phyloP scores from a whole-genome alignment of 2,888 invertebrate species.

The Rhagonycha lutea region DNA sequence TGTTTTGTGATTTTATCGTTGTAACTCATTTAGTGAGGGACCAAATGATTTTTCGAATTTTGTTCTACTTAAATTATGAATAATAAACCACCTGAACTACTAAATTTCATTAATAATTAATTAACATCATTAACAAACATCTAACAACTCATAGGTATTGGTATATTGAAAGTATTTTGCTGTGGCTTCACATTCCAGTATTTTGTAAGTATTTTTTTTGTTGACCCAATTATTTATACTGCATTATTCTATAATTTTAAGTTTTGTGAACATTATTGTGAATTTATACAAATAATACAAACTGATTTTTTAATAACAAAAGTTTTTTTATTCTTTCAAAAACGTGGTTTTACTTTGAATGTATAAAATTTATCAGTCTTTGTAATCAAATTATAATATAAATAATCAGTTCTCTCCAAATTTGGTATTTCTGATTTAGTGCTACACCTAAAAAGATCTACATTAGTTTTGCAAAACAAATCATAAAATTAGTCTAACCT shows the following conservation, averaged over 20 bases:
- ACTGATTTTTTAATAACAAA: background rate
- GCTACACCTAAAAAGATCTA: constrained; percentile 19
- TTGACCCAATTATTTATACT: background rate
- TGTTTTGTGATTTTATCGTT: background rate
- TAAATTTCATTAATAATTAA: background rate
- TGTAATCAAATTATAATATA: constrained; percentile 44
- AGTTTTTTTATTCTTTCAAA: background rate
- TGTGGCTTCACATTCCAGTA: background rate
- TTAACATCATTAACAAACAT: background rate
- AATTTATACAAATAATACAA: background rate
- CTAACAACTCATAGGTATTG: background rate
- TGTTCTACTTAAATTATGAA: background rate
- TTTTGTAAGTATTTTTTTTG: background rate
- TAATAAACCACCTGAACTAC: background rate
- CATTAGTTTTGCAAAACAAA: background rate
- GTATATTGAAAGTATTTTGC: background rate
- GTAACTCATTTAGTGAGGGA: background rate
- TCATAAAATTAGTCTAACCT: constrained; percentile 36
- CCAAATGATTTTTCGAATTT: background rate
- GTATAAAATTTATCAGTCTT: constrained; percentile 36
- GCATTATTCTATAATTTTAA: background rate
- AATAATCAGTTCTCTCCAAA: constrained; percentile 39
- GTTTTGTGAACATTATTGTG: background rate
- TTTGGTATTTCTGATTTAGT: constrained; percentile 5
- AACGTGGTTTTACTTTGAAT: constrained; percentile 23